Evolutionary conservation across 2,797 vertebrate species (phyloP).

Genomic region (Gymnopithys bicolor): DNA sequence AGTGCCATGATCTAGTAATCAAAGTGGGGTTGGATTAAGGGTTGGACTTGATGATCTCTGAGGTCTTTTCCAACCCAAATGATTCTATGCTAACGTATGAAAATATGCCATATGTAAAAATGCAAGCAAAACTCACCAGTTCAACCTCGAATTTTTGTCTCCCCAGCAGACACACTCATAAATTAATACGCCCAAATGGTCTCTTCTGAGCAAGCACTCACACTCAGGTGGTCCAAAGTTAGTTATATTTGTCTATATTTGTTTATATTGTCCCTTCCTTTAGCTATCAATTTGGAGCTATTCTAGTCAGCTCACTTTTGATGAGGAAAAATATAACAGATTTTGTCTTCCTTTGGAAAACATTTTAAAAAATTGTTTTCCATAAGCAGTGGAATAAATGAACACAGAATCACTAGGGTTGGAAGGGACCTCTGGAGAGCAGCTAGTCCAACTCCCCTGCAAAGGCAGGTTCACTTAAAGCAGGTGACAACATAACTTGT

Average conservation of each 20-base stretch:
- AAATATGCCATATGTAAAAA: neutral
- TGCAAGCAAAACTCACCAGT: neutral
- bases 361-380: accelerated
- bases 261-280: neutral
- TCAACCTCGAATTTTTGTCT: neutral
- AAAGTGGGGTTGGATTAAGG: too few relatives aligned
- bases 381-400: neutral
- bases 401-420: neutral
- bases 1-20: too few relatives aligned
- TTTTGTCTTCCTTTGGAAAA: neutral
- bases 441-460: neutral
- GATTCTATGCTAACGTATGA: accelerated
- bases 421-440: neutral
- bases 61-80: too few relatives aligned
- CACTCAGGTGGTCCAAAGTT: neutral
- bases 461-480: neutral
- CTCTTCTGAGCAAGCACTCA: neutral
- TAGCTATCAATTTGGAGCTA: neutral
- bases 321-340: neutral
- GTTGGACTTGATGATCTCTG: too few relatives aligned
- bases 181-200: neutral
- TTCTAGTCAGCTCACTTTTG: neutral
- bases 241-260: neutral
- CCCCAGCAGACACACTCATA: neutral
- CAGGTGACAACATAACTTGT: neutral